Evolutionary conservation across 2,888 invertebrate species (phyloP), one percentile per base, ranked within the genome.

Genomic region (Ornithoptera priamus): DNA sequence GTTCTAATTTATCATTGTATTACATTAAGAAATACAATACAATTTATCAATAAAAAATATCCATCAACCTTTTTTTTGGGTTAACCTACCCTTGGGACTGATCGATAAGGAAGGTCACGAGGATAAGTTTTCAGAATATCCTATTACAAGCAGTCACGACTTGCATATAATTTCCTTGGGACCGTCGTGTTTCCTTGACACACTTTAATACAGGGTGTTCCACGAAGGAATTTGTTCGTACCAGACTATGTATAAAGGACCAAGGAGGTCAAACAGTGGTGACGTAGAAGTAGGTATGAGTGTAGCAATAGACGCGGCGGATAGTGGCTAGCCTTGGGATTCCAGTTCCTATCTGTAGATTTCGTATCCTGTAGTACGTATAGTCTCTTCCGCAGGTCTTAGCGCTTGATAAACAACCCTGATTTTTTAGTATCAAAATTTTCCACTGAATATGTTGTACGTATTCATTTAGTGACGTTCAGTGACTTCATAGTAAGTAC

Each of bases 121-220:
- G 81, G 80, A 81, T 76, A 80, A 76, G 71, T 69, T 67, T 61
- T 46, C 72, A 71, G 71, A 75, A 73, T 73, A 74, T 74, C 69
- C 72, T 66, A 62, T 62, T 69, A 60, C 72, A 62, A 68, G 53
- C 56, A 72, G 74, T 77, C 78, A 76, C 75, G 77, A 78, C 68
- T 68, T 70, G 71, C 57, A 70, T 70, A 56, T 24, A 60, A 64
- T 67, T 70, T 61, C 70, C 70, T 70, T 67, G 67, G 56, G 39
- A 30, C 63, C 30, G 5, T 30, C 59, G 22, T 36, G n/a, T 67
- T 70, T 70, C 70, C 70, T 70, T 70, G 70, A 70, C 70, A 64
- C 67, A 63, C 53, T 70, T 67, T 30, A 30, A 17, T 42, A 60
- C 30, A 5, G 58, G 50, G 50, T n/a, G 22, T 60, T 68, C 72